Conservation (phyloP, 2,888 invertebrate genomes). For the Nephrotoma guestfalica region DNA sequence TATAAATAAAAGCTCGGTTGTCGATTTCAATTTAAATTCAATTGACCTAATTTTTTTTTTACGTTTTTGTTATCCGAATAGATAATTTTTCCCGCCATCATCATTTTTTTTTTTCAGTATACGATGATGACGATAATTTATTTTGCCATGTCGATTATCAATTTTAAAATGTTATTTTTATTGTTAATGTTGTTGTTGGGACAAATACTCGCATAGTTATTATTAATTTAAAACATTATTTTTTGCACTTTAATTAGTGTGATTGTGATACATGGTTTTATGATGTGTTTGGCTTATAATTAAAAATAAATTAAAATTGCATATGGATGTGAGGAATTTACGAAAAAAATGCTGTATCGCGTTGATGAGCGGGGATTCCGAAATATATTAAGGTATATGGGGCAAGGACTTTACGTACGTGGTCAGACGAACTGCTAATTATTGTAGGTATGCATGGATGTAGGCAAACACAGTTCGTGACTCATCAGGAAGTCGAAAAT, state of each 20-base stretch:
- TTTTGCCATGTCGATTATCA: background rate
- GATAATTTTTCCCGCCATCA: background rate
- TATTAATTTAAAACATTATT: background rate
- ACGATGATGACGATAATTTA: background rate
- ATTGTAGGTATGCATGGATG: no score
- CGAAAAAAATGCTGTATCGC: background rate
- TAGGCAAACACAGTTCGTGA: no score
- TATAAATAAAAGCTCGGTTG: background rate
- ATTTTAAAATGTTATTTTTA: background rate
- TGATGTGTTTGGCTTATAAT: background rate
- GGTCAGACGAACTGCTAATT: background rate
- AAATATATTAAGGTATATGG: background rate
- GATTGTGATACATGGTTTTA: background rate
- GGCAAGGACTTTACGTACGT: background rate
- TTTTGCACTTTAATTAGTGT: background rate
- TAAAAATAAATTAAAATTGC: background rate
- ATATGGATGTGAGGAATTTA: background rate
- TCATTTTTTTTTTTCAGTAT: background rate
- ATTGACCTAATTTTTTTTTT: background rate
- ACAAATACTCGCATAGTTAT: background rate
- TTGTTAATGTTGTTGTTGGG: background rate
- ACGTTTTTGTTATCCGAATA: background rate
- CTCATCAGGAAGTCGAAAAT: no score
- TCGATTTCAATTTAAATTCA: background rate
- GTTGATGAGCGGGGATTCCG: background rate